Base-by-base conservation (phyloP, 2,888 invertebrate species). In the Cordylochernes scorpioides region DNA sequence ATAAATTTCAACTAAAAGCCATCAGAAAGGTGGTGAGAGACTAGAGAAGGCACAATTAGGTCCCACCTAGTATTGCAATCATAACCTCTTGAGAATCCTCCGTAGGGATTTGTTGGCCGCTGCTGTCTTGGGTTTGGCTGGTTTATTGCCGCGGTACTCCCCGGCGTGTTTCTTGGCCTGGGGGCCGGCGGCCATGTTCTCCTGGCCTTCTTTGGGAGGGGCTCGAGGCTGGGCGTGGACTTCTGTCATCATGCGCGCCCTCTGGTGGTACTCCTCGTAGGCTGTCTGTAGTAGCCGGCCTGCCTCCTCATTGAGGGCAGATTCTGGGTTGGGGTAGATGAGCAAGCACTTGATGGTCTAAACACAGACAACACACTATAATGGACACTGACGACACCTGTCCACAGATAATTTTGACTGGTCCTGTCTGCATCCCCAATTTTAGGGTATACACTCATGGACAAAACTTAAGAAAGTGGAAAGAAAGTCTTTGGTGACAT, bases 271-370 rank as follows among this genome's bases (percentile, higher is more conserved):
- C 54, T 77, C 78, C 52, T 78, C 75, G 55, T 91, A 91, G 48
- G 71, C 71, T 58, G 84, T 84, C 45, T 82, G 61, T 41, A 91
- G 60, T 52, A 91, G 61, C 57, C 80, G 82, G 12, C 86, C 88
- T 31, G 88, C 88, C 57, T 88, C 88, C 52, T 86, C 88, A 55
- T 91, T 91, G 44, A 91, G 64, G 43, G 88, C 88, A 32, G 86
- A 88, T 58, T 91, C 88, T 5, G 86, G 71, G 64, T 91, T 91
- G 50, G 88, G 88, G 51, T 82, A 82, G 55, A 91, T 88, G 43
- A 91, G 64, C 51, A 91, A 65, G 62, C 88, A 88, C 61, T 78
- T 78, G 37, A 91, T 68, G 37, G 86, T 77, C 71, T 71, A 50
- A 33, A 52, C 49, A 40, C 30, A 15, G 18, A 26, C n/a, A n/a